Evolutionary conservation across 1,140 invertebrate species (phyloP).

Genomic region (Nebria ingens): DNA sequence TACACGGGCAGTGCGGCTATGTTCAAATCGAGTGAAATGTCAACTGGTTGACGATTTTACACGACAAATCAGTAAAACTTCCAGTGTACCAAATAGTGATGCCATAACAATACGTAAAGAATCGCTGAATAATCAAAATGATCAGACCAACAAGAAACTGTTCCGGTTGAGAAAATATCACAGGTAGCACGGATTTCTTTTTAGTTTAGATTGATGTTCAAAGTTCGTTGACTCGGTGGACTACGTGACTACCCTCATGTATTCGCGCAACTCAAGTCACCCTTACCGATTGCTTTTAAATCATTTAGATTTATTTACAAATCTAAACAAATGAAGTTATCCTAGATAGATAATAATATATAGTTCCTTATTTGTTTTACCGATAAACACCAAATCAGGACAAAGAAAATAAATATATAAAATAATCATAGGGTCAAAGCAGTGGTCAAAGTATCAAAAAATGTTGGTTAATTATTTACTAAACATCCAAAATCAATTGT

Average conservation of each 20-base stretch:
- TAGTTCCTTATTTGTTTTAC: too few relatives aligned
- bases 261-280: background rate
- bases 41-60: conserved; percentile 25
- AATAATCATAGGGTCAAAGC: too few relatives aligned
- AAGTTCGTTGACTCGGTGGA: background rate
- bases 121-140: conserved; percentile 26
- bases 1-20: conserved; percentile 34
- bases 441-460: too few relatives aligned
- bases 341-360: too few relatives aligned
- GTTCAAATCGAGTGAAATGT: conserved; percentile 37
- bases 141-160: conserved; percentile 33
- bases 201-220: background rate
- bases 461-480: too few relatives aligned
- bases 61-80: conserved; percentile 44
- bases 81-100: conserved; percentile 44
- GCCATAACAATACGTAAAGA: conserved; percentile 39
- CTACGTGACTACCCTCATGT: conserved; percentile 6
- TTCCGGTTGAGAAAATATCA: conserved; percentile 41
- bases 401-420: too few relatives aligned
- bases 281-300: background rate
- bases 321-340: too few relatives aligned
- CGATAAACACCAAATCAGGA: too few relatives aligned
- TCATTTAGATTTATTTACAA: too few relatives aligned
- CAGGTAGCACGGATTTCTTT: conserved; percentile 39
- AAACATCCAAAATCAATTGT: too few relatives aligned